Conservation (phyloP, 37 sponge, comb jelly and placozoan species). For the Lycopodina hypogea region DNA sequence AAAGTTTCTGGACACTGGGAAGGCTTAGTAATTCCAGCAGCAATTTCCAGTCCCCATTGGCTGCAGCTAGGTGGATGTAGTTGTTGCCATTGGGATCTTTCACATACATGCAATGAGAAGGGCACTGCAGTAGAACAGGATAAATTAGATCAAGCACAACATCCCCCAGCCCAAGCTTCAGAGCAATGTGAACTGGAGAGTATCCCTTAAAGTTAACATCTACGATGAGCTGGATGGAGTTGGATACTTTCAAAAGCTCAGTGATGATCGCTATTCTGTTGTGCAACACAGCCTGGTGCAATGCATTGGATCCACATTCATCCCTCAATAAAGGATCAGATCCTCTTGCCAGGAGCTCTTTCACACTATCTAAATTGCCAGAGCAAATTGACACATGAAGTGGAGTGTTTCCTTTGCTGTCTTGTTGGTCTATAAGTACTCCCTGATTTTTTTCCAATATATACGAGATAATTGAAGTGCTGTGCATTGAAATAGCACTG, state of each 20-base stretch:
- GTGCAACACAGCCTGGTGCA: slow-evolving; percentile 52
- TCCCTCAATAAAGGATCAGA: slow-evolving; percentile 33
- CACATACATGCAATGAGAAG: not conserved
- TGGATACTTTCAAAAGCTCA: slow-evolving; percentile 15
- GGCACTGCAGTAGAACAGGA: slow-evolving; percentile 3
- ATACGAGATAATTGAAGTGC: slow-evolving; percentile 26
- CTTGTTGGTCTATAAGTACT: slow-evolving; percentile 13
- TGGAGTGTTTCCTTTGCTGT: slow-evolving; percentile 61
- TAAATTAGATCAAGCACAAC: slow-evolving; percentile 12
- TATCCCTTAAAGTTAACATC: slow-evolving; percentile 19
- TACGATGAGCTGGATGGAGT: slow-evolving; percentile 20
- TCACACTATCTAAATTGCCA: slow-evolving; percentile 41
- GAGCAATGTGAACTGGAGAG: slow-evolving; percentile 50
- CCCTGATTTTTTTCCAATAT: slow-evolving; percentile 41
- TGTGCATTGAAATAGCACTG: slow-evolving; percentile 29
- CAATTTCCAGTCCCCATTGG: slow-evolving; percentile 38
- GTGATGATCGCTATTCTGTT: slow-evolving; percentile 26
- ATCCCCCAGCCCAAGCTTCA: slow-evolving; percentile 10
- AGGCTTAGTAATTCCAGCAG: slow-evolving; percentile 33
- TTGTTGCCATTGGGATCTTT: slow-evolving; percentile 52
- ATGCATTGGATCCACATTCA: slow-evolving; percentile 28
- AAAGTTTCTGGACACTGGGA: slow-evolving; percentile 11
- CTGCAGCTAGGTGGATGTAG: slow-evolving; percentile 65
- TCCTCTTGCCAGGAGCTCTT: slow-evolving; percentile 37
- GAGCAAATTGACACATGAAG: slow-evolving; percentile 49